Conservation (phyloP, 2,888 invertebrate genomes). For the Scrobipalpa atriplicella region DNA sequence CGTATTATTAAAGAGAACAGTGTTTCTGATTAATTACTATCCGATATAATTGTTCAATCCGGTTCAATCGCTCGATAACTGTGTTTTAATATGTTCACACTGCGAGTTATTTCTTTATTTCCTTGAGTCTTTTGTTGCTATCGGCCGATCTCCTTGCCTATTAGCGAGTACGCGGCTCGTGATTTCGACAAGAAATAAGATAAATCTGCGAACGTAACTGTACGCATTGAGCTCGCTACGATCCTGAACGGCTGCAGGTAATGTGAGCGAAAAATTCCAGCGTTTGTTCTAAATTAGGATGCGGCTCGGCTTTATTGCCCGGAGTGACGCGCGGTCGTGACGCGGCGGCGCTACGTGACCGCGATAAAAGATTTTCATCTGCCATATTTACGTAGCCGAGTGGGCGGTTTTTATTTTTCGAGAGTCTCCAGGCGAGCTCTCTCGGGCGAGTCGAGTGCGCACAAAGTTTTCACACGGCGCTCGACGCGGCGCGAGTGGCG, state of each 20-base stretch:
- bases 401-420: slow-evolving; percentile 81
- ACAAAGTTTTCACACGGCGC: slow-evolving; percentile 75
- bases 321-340: slow-evolving; percentile 79
- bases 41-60: slow-evolving; percentile 70
- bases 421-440: slow-evolving; percentile 70
- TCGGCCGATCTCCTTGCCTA: slow-evolving; percentile 46
- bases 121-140: slow-evolving; percentile 51
- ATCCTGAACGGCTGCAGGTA: slow-evolving; percentile 54
- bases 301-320: slow-evolving; percentile 75
- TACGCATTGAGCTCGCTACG: slow-evolving; percentile 53
- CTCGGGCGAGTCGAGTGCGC: slow-evolving; percentile 53
- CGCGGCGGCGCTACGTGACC: slow-evolving; percentile 79
- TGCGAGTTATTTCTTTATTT: slow-evolving; percentile 70
- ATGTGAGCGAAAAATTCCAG: slow-evolving; percentile 71
- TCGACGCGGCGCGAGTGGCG: slow-evolving; percentile 34
- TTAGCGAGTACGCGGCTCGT: slow-evolving; percentile 49
- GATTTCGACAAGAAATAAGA: slow-evolving; percentile 68
- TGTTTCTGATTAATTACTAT: slow-evolving; percentile 74
- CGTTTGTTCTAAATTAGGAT: slow-evolving; percentile 79
- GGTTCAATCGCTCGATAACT: slow-evolving; percentile 60
- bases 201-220: slow-evolving; percentile 63
- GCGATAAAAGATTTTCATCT: slow-evolving; percentile 83
- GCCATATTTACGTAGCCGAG: slow-evolving; percentile 80
- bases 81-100: slow-evolving; percentile 66
- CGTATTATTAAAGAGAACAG: slow-evolving; percentile 76